Conservation (phyloP, 2,113 vertebrate genomes). For the Plecotus auritus region DNA sequence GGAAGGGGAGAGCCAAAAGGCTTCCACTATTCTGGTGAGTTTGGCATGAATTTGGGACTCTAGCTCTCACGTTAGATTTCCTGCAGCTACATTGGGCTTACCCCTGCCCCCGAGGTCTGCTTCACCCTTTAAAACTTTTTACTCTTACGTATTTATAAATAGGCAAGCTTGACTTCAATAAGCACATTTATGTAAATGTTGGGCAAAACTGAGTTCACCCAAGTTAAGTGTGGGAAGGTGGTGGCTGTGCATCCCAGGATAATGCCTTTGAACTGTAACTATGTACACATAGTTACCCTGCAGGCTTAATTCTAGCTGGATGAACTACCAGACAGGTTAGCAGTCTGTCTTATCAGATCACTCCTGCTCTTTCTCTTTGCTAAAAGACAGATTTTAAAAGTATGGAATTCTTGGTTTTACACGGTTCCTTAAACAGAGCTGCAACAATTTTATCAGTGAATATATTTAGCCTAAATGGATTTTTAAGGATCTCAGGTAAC, state of each 20-base stretch:
- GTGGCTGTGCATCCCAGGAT: background rate
- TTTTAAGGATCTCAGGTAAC: constrained; percentile 29
- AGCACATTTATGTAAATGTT: constrained; percentile 41
- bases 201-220: constrained; percentile 8
- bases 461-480: constrained; percentile 13
- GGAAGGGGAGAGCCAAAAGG: background rate
- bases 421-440: constrained; percentile 44
- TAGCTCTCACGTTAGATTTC: background rate
- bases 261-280: constrained; percentile 39
- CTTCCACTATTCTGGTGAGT: background rate
- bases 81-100: background rate
- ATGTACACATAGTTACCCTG: background rate
- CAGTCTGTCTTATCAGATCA: constrained; percentile 57
- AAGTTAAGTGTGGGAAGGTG: constrained; percentile 9
- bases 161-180: background rate
- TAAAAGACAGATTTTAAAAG: constrained; percentile 42
- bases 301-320: constrained; percentile 57
- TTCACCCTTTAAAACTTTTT: constrained; percentile 14
- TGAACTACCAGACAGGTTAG: constrained; percentile 50
- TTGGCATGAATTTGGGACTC: background rate
- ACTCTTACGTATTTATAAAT: constrained; percentile 25
- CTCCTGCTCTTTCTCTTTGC: constrained; percentile 53
- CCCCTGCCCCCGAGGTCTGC: background rate
- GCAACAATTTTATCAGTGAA: constrained; percentile 36
- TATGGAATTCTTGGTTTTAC: constrained; percentile 26